phyloP scores from a whole-genome alignment of 2,113 vertebrate species.

The Pelvicachromis taeniatus region DNA sequence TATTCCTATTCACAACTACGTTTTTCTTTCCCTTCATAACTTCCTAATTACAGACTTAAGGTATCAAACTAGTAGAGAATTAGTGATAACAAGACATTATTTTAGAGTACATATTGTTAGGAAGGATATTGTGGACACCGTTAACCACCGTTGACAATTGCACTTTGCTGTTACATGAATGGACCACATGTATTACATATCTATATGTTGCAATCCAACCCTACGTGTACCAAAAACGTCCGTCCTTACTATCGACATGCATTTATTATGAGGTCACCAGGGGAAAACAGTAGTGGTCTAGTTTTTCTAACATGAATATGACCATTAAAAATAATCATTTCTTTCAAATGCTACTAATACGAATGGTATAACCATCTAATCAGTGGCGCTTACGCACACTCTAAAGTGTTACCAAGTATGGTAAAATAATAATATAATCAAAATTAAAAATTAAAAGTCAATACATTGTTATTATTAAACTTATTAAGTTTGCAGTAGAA shows the following conservation, averaged over 20 bases:
- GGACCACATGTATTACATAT: background rate
- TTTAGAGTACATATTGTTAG: background rate
- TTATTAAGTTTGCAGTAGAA: background rate
- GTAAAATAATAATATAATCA: background rate
- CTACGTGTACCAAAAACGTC: background rate
- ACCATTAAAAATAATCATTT: background rate
- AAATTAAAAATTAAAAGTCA: background rate
- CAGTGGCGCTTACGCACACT: accelerated
- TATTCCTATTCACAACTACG: background rate
- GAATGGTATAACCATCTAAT: background rate
- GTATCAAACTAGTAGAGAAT: background rate
- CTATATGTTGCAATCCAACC: background rate
- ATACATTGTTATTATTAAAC: background rate
- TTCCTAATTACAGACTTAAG: background rate
- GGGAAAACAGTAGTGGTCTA: background rate
- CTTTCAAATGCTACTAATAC: background rate
- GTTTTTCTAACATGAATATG: background rate
- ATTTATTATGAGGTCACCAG: background rate
- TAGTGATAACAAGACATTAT: background rate
- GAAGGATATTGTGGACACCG: background rate
- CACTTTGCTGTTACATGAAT: background rate
- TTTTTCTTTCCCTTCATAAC: background rate
- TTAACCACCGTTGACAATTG: background rate
- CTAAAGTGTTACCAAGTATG: background rate
- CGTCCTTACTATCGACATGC: background rate